phyloP scores from a whole-genome alignment of 2,888 invertebrate species.

The Harpagoxenus sublaevis region DNA sequence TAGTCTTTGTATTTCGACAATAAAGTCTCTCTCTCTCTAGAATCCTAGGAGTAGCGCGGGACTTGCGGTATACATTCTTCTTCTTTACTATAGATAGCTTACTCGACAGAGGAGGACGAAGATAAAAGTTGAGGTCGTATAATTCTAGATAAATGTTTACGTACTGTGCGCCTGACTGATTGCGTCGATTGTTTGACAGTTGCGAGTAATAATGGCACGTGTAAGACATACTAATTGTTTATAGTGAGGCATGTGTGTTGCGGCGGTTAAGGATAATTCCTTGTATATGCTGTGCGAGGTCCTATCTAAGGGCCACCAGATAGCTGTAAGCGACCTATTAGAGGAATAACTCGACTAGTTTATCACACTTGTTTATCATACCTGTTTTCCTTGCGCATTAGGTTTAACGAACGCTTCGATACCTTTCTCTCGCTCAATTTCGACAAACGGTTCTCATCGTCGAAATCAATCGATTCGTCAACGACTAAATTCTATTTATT shows the following conservation, averaged over 20 bases:
- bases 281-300: slow-evolving; percentile 30
- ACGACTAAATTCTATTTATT: slow-evolving; percentile 35
- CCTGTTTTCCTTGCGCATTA: not conserved
- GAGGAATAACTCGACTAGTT: slow-evolving; percentile 2
- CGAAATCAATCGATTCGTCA: not conserved
- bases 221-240: slow-evolving; percentile 15
- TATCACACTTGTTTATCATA: not conserved
- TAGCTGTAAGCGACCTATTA: slow-evolving; percentile 35
- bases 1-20: slow-evolving; percentile 48
- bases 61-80: slow-evolving; percentile 1
- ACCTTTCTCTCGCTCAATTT: not conserved
- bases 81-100: slow-evolving; percentile 26
- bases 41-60: slow-evolving; percentile 3
- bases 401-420: slow-evolving; percentile 3
- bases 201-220: slow-evolving; percentile 14
- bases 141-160: slow-evolving; percentile 48
- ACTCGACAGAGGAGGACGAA: slow-evolving; percentile 6
- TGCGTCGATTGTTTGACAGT: slow-evolving; percentile 27
- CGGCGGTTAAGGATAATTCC: slow-evolving; percentile 5
- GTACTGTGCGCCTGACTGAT: slow-evolving; percentile 25
- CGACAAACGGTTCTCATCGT: not conserved
- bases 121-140: slow-evolving; percentile 15
- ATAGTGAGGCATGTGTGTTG: slow-evolving; percentile 11
- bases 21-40: slow-evolving; percentile 27
- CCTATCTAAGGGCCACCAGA: not conserved